Evolutionary conservation across 2,888 invertebrate species (phyloP).

Genomic region (Blera fallax): DNA sequence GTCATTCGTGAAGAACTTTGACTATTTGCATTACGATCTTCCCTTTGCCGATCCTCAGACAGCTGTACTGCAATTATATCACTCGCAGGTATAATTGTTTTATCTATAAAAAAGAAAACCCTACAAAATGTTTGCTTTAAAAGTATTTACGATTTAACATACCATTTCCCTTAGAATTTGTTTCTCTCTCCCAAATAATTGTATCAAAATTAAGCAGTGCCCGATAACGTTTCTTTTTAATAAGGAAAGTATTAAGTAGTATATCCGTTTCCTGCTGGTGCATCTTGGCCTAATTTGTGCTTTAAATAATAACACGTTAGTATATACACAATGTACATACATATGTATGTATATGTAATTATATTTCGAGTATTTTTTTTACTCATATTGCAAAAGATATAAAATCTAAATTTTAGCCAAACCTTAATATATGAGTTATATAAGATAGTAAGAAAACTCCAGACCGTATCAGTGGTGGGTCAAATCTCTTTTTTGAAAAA

Average conservation of each 20-base stretch:
- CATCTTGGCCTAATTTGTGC: constrained; percentile 27
- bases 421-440: too few relatives aligned
- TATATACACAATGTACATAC: too few relatives aligned
- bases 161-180: constrained; percentile 39
- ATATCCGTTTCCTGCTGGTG: constrained; percentile 75
- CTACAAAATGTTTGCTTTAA: background rate
- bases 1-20: constrained; percentile 50
- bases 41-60: constrained; percentile 9
- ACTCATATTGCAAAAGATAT: too few relatives aligned
- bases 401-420: too few relatives aligned
- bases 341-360: background rate
- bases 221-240: constrained; percentile 85
- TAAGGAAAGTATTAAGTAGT: constrained; percentile 84
- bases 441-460: too few relatives aligned
- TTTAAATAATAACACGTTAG: background rate
- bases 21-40: constrained; percentile 64
- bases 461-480: too few relatives aligned
- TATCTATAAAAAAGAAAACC: constrained; percentile 80
- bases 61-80: constrained; percentile 83
- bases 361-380: background rate
- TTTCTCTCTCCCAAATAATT: constrained; percentile 85
- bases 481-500: too few relatives aligned
- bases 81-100: constrained; percentile 83
- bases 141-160: constrained; percentile 79
- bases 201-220: constrained; percentile 85